Evolutionary conservation across 1,140 invertebrate species (phyloP).

Genomic region (Charaxes varanes): DNA sequence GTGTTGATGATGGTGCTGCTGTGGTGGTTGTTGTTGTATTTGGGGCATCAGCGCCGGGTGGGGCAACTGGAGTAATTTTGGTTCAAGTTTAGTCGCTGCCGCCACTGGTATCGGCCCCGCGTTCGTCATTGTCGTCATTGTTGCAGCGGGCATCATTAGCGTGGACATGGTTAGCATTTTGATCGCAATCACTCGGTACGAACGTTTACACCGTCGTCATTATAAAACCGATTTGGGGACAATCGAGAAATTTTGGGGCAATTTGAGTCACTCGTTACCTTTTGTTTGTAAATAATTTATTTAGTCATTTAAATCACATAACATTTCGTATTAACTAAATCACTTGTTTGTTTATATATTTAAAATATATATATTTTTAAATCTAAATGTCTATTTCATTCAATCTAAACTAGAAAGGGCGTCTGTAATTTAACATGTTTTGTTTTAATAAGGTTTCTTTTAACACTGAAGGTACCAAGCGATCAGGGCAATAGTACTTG

Average conservation of each 20-base stretch:
- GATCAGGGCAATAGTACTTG: too few relatives aligned
- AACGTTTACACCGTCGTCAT: conserved; percentile 30
- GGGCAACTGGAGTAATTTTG: conserved; percentile 62
- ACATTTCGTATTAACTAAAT: conserved; percentile 15
- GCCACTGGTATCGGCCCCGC: conserved; percentile 77
- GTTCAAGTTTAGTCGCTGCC: conserved; percentile 74
- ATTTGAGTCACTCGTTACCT: neutral
- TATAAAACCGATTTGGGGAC: conserved; percentile 5
- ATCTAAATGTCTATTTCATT: conserved; percentile 5
- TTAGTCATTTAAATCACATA: conserved; percentile 11
- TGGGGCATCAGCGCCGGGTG: conserved; percentile 62
- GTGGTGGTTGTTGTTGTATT: conserved; percentile 39
- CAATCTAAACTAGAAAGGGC: conserved; percentile 16
- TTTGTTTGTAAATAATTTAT: conserved; percentile 13
- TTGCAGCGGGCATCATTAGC: conserved; percentile 78
- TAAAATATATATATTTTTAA: conserved; percentile 6
- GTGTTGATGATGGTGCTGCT: conserved; percentile 58
- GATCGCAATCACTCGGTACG: conserved; percentile 12
- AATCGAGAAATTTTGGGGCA: conserved; percentile 7
- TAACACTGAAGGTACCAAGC: too few relatives aligned
- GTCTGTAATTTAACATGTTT: conserved; percentile 5
- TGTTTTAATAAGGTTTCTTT: too few relatives aligned
- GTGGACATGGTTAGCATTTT: conserved; percentile 79
- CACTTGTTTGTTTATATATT: conserved; percentile 11
- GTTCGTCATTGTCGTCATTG: conserved; percentile 77